A percentile compares a stretch with the other conserved stretches of the same genome.
These are phyloP conservation scores for Troglohyphantes excavatus DNA, from an alignment of 2,888 invertebrate species.

Conservation along the genomic window DNA sequence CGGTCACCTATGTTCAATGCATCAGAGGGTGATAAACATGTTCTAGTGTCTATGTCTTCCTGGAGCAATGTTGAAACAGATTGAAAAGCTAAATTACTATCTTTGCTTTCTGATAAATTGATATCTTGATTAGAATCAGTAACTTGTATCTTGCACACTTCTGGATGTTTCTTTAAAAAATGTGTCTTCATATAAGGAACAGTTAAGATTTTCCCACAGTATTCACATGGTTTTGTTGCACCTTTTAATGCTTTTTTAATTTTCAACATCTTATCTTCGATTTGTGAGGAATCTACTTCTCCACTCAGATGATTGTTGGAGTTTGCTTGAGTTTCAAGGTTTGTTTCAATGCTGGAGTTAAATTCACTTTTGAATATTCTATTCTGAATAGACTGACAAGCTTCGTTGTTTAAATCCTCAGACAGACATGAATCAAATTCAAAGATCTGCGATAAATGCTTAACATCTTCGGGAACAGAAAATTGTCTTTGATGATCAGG, in stretches of 20 bases:
- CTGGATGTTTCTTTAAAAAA: conserved; percentile 7
- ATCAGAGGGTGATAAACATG: conserved; percentile 57
- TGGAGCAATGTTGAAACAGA: conserved; percentile 8
- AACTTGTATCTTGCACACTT: neutral
- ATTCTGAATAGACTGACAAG: neutral
- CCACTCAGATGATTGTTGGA: neutral
- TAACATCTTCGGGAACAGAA: too few species aligned
- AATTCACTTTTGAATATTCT: neutral
- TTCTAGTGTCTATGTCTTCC: conserved; percentile 49
- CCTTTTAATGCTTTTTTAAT: neutral
- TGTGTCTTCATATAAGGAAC: conserved; percentile 46
- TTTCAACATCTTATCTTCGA: neutral
- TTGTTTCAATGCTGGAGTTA: neutral
- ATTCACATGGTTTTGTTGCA: neutral
- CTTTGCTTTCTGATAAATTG: neutral
- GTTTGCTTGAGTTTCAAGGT: neutral
- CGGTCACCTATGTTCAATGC: conserved; percentile 3
- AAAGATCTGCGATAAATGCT: neutral
- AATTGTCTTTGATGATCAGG: too few species aligned
- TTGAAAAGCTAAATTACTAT: neutral
- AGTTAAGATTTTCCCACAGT: conserved; percentile 47
- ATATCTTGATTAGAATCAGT: neutral
- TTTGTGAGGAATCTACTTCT: neutral
- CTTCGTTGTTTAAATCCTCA: conserved; percentile 3
- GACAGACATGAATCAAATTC: neutral